Conservation (phyloP, 2,797 vertebrate species). For the Fundulus diaphanus region DNA sequence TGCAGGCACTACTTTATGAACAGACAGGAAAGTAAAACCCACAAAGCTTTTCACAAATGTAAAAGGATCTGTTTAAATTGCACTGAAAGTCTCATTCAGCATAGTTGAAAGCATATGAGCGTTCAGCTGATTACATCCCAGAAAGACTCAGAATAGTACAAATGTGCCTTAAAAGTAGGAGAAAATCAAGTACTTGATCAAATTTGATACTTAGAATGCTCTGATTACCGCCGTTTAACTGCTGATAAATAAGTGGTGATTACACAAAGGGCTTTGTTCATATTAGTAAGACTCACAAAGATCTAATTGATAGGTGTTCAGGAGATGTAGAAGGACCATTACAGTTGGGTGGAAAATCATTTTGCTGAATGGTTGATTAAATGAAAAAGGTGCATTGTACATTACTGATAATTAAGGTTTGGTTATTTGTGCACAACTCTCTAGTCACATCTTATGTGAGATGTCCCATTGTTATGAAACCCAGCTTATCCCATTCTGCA, state of each 20-base stretch:
- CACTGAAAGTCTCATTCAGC: neutral
- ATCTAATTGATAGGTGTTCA: neutral
- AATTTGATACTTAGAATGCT: neutral
- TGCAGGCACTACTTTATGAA: neutral
- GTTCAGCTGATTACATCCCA: neutral
- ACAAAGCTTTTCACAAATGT: neutral
- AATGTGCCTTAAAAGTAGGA: neutral
- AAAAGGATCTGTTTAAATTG: neutral
- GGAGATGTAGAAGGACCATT: neutral
- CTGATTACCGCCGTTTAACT: neutral
- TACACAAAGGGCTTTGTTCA: neutral
- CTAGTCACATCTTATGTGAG: constrained; percentile 1
- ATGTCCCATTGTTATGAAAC: constrained; percentile 10
- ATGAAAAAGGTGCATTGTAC: neutral
- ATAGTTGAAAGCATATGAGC: neutral
- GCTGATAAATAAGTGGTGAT: neutral
- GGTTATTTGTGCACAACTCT: neutral
- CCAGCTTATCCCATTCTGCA: constrained; percentile 26
- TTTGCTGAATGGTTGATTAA: neutral
- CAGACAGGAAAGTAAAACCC: neutral
- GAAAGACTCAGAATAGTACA: neutral
- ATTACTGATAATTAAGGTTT: neutral
- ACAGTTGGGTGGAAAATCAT: neutral
- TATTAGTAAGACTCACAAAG: neutral
- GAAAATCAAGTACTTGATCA: neutral